A percentile compares a stretch with the other conserved stretches of the same genome.
These are phyloP conservation scores for Anomalospiza imberbis DNA, from an alignment of 2,797 vertebrate genomes.

Conservation along the genomic window DNA sequence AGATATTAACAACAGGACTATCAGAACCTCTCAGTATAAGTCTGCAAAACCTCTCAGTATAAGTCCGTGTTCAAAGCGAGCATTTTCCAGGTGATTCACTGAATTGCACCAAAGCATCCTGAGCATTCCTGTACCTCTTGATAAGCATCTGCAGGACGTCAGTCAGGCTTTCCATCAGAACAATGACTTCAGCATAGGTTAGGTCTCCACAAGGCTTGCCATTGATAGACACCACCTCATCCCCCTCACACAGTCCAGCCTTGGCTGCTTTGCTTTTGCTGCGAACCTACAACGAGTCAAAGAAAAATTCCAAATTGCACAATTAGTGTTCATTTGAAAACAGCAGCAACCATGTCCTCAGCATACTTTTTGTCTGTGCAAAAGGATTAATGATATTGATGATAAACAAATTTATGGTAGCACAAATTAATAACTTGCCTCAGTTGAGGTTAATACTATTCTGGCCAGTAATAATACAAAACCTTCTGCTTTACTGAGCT, in stretches of 20 bases:
- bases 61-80: not conserved
- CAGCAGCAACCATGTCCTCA: not conserved
- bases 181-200: conserved; percentile 81
- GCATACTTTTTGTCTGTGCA: not conserved
- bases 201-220: conserved; percentile 86
- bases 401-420: not conserved
- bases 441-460: not conserved
- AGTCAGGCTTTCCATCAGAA: conserved; percentile 81
- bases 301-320: not conserved
- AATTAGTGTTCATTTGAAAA: not conserved
- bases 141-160: conserved; percentile 88
- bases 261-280: conserved; percentile 82
- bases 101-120: not conserved
- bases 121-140: conserved; percentile 83
- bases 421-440: not conserved
- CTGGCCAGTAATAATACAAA: not conserved
- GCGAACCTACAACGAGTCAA: conserved; percentile 77
- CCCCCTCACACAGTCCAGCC: conserved; percentile 86
- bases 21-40: not conserved
- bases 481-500: not conserved
- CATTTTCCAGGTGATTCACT: not conserved
- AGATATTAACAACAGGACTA: not conserved
- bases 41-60: not conserved
- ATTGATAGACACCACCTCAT: conserved; percentile 92
- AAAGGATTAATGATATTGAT: not conserved